Evolutionary conservation across 2,113 vertebrate species (phyloP).

Genomic region (Prionailurus bengalensis): DNA sequence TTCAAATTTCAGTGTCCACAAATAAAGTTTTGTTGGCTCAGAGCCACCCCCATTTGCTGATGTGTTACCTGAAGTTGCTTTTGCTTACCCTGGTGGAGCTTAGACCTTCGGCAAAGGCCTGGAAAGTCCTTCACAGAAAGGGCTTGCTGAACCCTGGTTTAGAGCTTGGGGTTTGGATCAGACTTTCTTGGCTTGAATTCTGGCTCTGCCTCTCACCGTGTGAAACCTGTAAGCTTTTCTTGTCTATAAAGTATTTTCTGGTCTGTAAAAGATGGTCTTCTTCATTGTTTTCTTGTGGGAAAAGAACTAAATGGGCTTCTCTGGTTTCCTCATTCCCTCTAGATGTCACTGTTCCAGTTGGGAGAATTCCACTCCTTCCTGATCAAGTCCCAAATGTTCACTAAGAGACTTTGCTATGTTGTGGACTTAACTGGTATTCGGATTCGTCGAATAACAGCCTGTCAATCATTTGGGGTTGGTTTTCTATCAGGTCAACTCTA

Average conservation of each 20-base stretch:
- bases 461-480: not conserved
- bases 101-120: not conserved
- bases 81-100: not conserved
- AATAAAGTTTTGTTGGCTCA: not conserved
- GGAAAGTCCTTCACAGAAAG: not conserved
- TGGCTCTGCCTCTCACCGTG: not conserved
- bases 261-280: not conserved
- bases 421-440: not conserved
- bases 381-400: not conserved
- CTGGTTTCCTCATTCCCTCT: not conserved
- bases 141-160: not conserved
- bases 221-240: not conserved
- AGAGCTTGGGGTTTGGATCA: not conserved
- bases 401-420: not conserved
- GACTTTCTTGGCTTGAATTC: constrained; percentile 7
- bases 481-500: not conserved
- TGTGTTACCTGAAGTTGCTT: not conserved
- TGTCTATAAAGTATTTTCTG: not conserved
- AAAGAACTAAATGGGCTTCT: not conserved
- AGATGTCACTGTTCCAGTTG: not conserved
- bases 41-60: not conserved
- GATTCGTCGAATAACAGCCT: not conserved
- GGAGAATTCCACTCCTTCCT: not conserved
- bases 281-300: not conserved
- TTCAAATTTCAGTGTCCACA: not conserved